These are phyloP conservation scores for Coelogynopora nodosa DNA, from an alignment of 2,888 invertebrate species.

Conservation along the genomic window DNA sequence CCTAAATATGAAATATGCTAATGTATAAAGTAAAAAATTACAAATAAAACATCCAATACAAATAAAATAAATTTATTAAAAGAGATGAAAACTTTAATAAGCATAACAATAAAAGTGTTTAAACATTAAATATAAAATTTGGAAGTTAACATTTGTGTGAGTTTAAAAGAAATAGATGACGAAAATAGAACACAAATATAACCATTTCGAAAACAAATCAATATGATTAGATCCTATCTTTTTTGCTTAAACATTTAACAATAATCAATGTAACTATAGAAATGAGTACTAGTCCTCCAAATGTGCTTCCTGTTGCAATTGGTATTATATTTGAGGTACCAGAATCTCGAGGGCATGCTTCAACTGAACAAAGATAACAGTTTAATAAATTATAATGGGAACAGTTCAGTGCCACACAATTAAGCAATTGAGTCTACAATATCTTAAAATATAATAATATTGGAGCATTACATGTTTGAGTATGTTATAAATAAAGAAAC, in stretches of 20 bases:
- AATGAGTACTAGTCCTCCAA: background rate
- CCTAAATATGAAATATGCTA: no score
- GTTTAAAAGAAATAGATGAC: background rate
- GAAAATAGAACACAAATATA: background rate
- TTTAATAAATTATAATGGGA: background rate
- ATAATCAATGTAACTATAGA: background rate
- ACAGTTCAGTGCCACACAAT: background rate
- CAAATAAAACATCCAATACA: no score
- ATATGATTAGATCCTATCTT: no score
- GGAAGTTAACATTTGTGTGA: no score
- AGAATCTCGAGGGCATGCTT: background rate
- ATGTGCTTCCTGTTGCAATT: slow-evolving; percentile 14
- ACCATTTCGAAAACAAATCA: no score
- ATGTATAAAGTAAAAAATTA: no score
- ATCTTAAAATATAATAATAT: background rate
- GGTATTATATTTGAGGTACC: background rate
- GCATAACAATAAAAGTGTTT: no score
- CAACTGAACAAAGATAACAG: background rate
- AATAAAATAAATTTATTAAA: no score
- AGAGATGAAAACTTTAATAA: no score
- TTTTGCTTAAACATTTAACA: background rate
- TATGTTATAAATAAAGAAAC: no score
- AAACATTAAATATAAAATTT: background rate
- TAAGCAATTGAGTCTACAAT: background rate
- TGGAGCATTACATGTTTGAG: no score